A percentile compares a stretch with the other conserved stretches of the same genome.
Conservation (phyloP, 2,113 vertebrate genomes). For the Misgurnus mizolepis region DNA sequence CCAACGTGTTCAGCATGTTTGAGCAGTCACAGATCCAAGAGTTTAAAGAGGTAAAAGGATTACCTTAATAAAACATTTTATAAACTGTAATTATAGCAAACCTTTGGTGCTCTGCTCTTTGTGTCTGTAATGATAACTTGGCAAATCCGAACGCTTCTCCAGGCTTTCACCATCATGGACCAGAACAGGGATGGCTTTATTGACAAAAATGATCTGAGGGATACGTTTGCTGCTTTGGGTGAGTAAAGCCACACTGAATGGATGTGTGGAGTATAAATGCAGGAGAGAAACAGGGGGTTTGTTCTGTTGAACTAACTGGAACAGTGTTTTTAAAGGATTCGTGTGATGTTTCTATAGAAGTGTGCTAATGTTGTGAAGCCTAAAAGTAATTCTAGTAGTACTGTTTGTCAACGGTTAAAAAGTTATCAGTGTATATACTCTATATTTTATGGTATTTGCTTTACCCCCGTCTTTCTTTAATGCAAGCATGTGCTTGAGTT, state of each 20-base stretch:
- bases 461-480: too few species aligned
- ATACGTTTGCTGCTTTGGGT: conserved; percentile 82
- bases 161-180: conserved; percentile 94
- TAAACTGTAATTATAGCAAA: background rate
- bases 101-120: background rate
- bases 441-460: too few species aligned
- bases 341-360: background rate
- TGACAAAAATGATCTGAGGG: conserved; percentile 86
- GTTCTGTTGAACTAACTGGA: background rate
- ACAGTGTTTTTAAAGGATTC: background rate
- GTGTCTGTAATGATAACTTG: background rate
- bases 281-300: background rate
- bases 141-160: conserved; percentile 32
- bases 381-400: background rate
- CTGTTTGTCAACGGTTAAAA: background rate
- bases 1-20: conserved; percentile 92
- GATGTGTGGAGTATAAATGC: background rate
- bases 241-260: conserved; percentile 43
- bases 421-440: too few species aligned
- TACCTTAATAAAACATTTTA: background rate
- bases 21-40: conserved; percentile 93
- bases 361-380: background rate
- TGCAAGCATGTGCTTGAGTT: too few species aligned
- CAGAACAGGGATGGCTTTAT: conserved; percentile 92
- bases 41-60: conserved; percentile 84